Evolutionary conservation across 2,113 vertebrate genomes (phyloP).

Genomic region (Thymallus thymallus): DNA sequence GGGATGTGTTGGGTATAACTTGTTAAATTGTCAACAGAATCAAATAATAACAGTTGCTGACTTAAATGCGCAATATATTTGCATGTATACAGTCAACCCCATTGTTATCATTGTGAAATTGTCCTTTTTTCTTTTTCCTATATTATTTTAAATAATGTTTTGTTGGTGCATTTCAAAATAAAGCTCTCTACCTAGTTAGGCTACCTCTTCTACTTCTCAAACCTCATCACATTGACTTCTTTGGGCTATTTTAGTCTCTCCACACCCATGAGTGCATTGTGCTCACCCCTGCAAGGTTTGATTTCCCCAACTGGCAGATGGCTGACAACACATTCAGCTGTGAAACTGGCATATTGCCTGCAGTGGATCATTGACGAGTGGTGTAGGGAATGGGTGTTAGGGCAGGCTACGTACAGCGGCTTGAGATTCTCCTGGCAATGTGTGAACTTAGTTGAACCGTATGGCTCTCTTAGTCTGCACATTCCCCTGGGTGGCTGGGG

Average conservation of each 20-base stretch:
- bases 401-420: constrained; percentile 39
- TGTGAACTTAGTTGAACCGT: constrained; percentile 50
- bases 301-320: constrained; percentile 51
- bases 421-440: constrained; percentile 47
- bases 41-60: background rate
- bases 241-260: constrained; percentile 65
- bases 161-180: background rate
- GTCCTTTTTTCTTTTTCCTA: background rate
- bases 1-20: too few relatives aligned
- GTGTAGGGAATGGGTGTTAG: constrained; percentile 47
- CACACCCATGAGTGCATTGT: constrained; percentile 64
- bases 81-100: constrained; percentile 4
- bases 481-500: constrained; percentile 50
- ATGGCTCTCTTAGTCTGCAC: constrained; percentile 51
- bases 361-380: constrained; percentile 50
- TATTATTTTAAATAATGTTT: background rate
- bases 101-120: background rate
- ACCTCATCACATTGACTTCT: constrained; percentile 4
- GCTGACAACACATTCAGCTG: constrained; percentile 58
- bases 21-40: background rate
- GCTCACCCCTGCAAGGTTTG: constrained; percentile 52
- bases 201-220: background rate
- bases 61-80: background rate
- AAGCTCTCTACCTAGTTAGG: background rate
- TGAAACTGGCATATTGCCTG: constrained; percentile 55